Conservation (phyloP, 2,797 vertebrate genomes). For the Microcaecilia unicolor region DNA sequence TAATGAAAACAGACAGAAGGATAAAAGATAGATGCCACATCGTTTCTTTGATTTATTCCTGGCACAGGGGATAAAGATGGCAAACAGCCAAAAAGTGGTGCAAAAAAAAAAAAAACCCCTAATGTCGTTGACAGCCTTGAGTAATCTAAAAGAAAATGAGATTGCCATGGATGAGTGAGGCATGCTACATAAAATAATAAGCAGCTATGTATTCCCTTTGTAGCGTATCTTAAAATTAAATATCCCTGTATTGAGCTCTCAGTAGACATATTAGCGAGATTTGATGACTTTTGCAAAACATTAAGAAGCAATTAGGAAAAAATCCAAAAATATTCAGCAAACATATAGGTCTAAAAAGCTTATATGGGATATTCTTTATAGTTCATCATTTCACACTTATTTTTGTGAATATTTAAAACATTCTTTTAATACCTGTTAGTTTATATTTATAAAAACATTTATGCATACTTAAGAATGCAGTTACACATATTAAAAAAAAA, state of each 20-base stretch:
- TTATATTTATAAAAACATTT: no score
- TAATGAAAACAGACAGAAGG: conserved; percentile 14
- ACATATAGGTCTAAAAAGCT: conserved; percentile 22
- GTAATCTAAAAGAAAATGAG: neutral
- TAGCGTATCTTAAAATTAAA: conserved; percentile 15
- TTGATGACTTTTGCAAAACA: conserved; percentile 30
- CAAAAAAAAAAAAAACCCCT: conserved; percentile 12
- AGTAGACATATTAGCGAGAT: conserved; percentile 12
- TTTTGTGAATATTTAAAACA: no score
- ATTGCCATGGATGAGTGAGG: neutral
- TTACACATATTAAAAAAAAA: no score
- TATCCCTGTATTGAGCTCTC: neutral
- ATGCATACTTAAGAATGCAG: no score
- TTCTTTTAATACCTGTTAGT: no score
- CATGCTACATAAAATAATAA: neutral
- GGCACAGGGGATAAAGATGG: neutral
- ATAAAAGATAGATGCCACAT: neutral
- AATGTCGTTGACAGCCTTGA: neutral
- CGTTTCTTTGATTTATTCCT: neutral
- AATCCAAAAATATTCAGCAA: conserved; percentile 21
- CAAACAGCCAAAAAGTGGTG: neutral
- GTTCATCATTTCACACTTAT: conserved; percentile 5
- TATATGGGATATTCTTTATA: conserved; percentile 7
- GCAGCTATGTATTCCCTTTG: neutral
- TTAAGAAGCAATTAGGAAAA: conserved; percentile 31